Evolutionary conservation across 64 coral and sea anemone species (phyloP).

Genomic region (Catalaphyllia jardinei): DNA sequence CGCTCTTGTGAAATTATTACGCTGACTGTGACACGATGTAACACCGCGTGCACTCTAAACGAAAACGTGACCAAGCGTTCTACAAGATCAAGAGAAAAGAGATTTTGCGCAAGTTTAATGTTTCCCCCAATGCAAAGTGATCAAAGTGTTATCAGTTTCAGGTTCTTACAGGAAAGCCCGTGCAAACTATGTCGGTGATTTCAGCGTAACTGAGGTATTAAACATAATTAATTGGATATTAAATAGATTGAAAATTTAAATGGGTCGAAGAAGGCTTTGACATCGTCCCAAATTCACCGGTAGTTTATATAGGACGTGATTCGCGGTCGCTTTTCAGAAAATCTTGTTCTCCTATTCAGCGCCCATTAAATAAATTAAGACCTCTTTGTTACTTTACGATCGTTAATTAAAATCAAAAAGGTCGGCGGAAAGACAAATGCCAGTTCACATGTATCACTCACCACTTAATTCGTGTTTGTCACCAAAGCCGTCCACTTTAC

Average conservation of each 20-base stretch:
- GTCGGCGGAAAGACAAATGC: background rate
- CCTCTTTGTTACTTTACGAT: background rate
- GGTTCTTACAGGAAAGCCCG: no score
- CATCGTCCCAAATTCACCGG: background rate
- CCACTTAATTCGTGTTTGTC: slow-evolving; percentile 11
- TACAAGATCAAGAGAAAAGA: no score
- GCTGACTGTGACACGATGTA: background rate
- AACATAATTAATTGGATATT: no score
- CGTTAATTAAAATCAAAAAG: background rate
- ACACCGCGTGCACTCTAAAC: background rate
- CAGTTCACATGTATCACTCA: background rate
- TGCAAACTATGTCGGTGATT: no score
- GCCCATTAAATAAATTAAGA: background rate
- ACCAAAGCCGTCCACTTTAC: background rate
- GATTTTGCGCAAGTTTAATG: no score
- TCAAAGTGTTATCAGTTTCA: no score
- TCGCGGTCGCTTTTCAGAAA: background rate
- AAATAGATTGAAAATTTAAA: no score
- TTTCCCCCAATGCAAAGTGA: no score
- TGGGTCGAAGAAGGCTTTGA: background rate
- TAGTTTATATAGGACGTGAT: background rate
- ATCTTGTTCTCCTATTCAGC: background rate
- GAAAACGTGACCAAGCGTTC: background rate
- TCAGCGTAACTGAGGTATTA: no score
- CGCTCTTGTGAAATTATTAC: background rate